phyloP scores from a whole-genome alignment of 2,797 vertebrate species.

The Monodelphis domestica region DNA sequence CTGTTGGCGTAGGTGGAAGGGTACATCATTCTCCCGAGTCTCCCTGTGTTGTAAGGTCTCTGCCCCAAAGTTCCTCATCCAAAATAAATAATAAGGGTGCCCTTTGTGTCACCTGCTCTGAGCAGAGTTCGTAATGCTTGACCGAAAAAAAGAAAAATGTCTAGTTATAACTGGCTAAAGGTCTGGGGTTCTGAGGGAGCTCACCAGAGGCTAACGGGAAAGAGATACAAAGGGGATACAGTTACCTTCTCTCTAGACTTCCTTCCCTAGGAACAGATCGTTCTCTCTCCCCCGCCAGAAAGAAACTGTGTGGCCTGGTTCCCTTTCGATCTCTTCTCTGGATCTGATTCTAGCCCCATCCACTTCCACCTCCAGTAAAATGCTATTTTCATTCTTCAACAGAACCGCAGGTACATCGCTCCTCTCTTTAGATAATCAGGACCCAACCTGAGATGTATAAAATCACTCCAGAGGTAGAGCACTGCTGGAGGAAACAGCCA shows the following conservation, averaged over 20 bases:
- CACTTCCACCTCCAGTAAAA: neutral
- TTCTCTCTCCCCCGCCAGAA: neutral
- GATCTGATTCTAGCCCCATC: neutral
- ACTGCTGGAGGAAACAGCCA: neutral
- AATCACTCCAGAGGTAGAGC: neutral
- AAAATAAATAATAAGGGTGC: neutral
- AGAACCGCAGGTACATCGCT: neutral
- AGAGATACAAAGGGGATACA: too few species aligned
- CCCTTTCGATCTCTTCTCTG: neutral
- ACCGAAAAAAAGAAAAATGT: neutral
- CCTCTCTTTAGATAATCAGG: neutral
- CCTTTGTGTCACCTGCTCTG: neutral
- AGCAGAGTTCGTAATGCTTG: neutral
- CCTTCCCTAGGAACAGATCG: too few species aligned
- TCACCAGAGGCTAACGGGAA: neutral
- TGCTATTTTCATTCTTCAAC: neutral
- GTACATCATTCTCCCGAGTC: neutral
- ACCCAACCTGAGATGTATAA: neutral
- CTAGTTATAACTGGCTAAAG: neutral
- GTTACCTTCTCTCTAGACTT: too few species aligned
- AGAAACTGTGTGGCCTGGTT: neutral
- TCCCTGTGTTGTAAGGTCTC: neutral
- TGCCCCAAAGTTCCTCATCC: neutral
- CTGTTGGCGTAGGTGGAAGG: neutral
- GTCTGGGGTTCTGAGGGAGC: neutral